Evolutionary conservation across 1,140 invertebrate species (phyloP), one percentile per base, ranked within the genome.

Genomic region (Semibalanus balanoides): DNA sequence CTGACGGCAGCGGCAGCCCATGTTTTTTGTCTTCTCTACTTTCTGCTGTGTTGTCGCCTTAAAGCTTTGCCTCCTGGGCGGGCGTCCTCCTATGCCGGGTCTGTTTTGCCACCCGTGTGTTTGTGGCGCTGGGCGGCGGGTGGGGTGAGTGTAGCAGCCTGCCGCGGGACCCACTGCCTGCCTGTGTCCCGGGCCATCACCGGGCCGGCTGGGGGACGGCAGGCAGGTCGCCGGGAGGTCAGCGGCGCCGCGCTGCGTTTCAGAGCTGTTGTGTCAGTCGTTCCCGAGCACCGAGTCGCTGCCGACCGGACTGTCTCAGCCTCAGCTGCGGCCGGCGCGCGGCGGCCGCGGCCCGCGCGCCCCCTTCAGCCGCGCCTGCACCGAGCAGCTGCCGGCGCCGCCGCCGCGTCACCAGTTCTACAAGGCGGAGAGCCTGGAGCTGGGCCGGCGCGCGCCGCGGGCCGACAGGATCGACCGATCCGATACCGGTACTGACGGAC

Each of bases 251-350:
- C 51, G 51, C 76, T 77, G 78, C 75, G 76, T 79, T 82, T 51
- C 81, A 84, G 83, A 84, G 77, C 76, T 82, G 79, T 82, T 82
- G 78, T 83, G 81, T 71, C 82, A 83, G 79, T 81, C 83, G 74
- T 84, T 82, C 77, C 83, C 82, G 76, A 84, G 83, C 79, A 81
- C 83, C 71, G 83, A 84, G 79, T 83, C 83, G 79, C 79, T 84
- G 77, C 81, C 81, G 77, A 78, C 79, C 74, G 78, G 79, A 75
- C 79, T 82, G 78, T 79, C 79, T 77, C 78, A 78, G 76, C 77
- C 76, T 76, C 74, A 31, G 75, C 77, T 75, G 74, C 75, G 75
- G 74, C 78, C 74, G 76, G 77, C 30, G 76, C 77, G 73, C 76
- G 77, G n/a, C n/a, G n/a, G n/a, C n/a, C n/a, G 74, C 77, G 79